Evolutionary conservation across 2,797 vertebrate species (phyloP), one percentile per base, ranked within the genome.

Genomic region (Cottoperca gobio): DNA sequence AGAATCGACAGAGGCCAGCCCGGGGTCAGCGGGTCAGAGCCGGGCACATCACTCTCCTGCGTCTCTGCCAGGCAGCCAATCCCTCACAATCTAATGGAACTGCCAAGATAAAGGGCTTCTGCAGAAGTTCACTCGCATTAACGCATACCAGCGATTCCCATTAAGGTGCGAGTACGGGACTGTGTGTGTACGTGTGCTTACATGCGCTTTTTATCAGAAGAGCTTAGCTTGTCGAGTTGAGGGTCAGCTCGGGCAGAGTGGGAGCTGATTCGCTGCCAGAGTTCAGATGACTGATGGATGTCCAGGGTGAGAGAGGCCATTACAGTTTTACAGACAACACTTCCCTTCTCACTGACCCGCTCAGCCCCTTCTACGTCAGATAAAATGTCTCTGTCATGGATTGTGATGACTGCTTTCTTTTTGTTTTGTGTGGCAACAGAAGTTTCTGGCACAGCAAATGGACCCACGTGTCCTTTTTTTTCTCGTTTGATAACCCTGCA

Each of bases 311-410:
- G 33, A 69, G 78, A 78, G 90, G 90, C 75, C 86, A 62, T 62
- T 74, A 46, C 74, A 68, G 79, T 78, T 86, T 88, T 87, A 91
- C 90, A 90, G 87, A 91, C 86, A 84, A 87, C 87, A 88, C 76
- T 91, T 93, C 93, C 93, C 83, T 84, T 90, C 88, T 87, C 88
- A 87, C 64, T 88, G 91, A 91, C 88, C 91, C 26, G 40, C 52
- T 50, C 68, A 50, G 81, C 80, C 82, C 75, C 33, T n/a, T 35
- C 42, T 7, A 17, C 60, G 54, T 78, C 73, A 79, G 90, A 91
- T 91, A 82, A 89, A 89, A 63, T 40, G 66, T 50, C 61, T 45
- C 71, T 68, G 81, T 76, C 65, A 55, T 35, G 48, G 71, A 84
- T 89, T 85, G 60, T 83, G 87, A 73, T 86, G 89, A 89, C 75